Base-by-base conservation (phyloP, 2,888 invertebrate genomes). In the Thyatira batis region DNA sequence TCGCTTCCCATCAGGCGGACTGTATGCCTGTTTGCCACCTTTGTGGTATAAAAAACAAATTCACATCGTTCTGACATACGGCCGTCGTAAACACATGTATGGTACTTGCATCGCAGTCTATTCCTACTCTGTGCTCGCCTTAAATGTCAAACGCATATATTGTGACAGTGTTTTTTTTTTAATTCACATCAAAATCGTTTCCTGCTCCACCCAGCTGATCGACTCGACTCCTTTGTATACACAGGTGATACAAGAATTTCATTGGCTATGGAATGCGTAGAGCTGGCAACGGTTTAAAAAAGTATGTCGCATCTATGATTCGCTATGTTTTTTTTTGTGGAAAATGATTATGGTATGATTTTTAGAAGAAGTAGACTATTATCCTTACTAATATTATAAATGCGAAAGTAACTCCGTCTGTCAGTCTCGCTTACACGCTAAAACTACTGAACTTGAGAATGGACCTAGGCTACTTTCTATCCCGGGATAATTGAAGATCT, bases 191-290 rank as follows among this genome's bases (percentile, higher is more conserved):
- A 49, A 52, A 65, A 63, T 63, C 50, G 73, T 78, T 89, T 88
- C 89, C 89, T 86, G 81, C 81, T 88, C 79, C 83, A 71, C 84
- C 84, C 77, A 70, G 57, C 61, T 54, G 63, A 82, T 84, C 25
- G 13, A 46, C 70, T 84, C 25, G 13, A 46, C 70, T 58, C 61
- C 63, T 58, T 62, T 61, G 61, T 69, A n/a, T n/a, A 52, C 50
- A 57, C 51, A 44, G 53, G 58, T 39, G 39, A 39, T 17, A n/a
- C 33, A n/a, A 8, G 5, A 2, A n/a, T 33, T 23, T n/a, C n/a
- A n/a, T n/a, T n/a, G n/a, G n/a, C n/a, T n/a, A n/a, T n/a, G n/a
- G n/a, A n/a, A 23, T 20, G n/a, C 53, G 53, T 53, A 77, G 68
- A 72, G 53, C 51, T 27, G 69, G 49, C 60, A 49, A 30, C 44